Evolutionary conservation across 1,140 invertebrate genomes (phyloP).

Genomic region (Hyles euphorbiae): DNA sequence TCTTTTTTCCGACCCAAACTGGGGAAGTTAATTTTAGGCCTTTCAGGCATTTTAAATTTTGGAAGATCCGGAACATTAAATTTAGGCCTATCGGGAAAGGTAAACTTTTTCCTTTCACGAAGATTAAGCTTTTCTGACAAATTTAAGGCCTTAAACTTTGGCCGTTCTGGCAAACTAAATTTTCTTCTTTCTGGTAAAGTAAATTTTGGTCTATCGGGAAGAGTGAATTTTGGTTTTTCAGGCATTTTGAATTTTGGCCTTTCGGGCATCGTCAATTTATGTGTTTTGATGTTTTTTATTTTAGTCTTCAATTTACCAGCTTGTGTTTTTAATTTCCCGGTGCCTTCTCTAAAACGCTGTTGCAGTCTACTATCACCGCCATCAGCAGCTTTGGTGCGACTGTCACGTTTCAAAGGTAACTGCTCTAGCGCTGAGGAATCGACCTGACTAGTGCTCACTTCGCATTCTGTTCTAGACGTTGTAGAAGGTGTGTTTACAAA

Average conservation of each 20-base stretch:
- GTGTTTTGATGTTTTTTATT: conserved; percentile 76
- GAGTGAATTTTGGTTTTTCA: conserved; percentile 73
- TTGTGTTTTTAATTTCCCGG: conserved; percentile 77
- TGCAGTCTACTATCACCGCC: conserved; percentile 65
- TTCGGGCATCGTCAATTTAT: conserved; percentile 72
- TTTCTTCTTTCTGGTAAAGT: conserved; percentile 76
- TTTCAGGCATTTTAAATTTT: conserved; percentile 79
- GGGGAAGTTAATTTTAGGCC: conserved; percentile 75
- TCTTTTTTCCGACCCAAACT: conserved; percentile 60
- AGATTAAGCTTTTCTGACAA: conserved; percentile 74
- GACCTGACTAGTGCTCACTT: conserved; percentile 81
- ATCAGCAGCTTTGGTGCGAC: conserved; percentile 72
- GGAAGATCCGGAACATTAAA: conserved; percentile 78
- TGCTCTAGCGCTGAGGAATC: conserved; percentile 80
- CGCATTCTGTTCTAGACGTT: conserved; percentile 79
- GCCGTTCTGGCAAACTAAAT: conserved; percentile 75
- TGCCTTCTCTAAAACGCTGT: conserved; percentile 74
- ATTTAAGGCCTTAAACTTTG: conserved; percentile 78
- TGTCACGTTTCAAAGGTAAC: conserved; percentile 77
- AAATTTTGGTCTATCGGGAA: conserved; percentile 77
- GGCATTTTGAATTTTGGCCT: conserved; percentile 78
- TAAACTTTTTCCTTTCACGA: conserved; percentile 76
- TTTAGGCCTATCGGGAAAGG: conserved; percentile 75
- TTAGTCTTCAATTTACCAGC: conserved; percentile 78
- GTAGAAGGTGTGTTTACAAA: conserved; percentile 75